Conservation (phyloP, 92 coral and sea anemone genomes). For the Epizoanthus ramosus region DNA sequence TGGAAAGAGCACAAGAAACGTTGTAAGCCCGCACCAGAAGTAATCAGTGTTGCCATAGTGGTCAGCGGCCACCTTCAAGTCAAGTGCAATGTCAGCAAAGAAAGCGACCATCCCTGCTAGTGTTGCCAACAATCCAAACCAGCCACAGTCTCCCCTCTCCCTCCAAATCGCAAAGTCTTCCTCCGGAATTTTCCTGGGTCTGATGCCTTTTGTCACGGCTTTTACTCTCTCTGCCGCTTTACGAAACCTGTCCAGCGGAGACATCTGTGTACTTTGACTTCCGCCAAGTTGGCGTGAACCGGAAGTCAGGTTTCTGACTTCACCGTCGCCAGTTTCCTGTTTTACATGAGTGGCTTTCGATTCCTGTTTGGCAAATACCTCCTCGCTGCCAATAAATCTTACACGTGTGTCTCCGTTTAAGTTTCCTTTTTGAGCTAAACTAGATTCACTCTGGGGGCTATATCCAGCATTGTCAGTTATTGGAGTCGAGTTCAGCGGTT, state of each 20-base stretch:
- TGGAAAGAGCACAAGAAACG: slow-evolving; percentile 66
- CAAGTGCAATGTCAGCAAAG: slow-evolving; percentile 79
- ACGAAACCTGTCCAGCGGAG: slow-evolving; percentile 69
- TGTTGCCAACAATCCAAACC: slow-evolving; percentile 65
- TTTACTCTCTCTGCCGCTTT: slow-evolving; percentile 59
- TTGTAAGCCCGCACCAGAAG: slow-evolving; percentile 78
- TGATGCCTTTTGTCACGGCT: slow-evolving; percentile 41
- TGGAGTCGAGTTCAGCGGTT: slow-evolving; percentile 12
- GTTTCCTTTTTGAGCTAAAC: background rate
- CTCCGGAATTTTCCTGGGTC: slow-evolving; percentile 58
- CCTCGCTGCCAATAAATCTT: slow-evolving; percentile 29
- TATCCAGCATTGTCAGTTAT: slow-evolving; percentile 8
- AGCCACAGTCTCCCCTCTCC: slow-evolving; percentile 73
- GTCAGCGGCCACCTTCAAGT: slow-evolving; percentile 83
- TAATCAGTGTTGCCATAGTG: slow-evolving; percentile 61
- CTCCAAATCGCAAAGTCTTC: slow-evolving; percentile 75
- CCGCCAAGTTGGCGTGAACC: background rate
- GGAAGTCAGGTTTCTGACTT: slow-evolving; percentile 14
- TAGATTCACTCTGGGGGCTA: background rate
- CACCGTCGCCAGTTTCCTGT: slow-evolving; percentile 31
- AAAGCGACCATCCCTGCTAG: slow-evolving; percentile 71
- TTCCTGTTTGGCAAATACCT: slow-evolving; percentile 19
- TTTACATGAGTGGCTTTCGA: slow-evolving; percentile 25
- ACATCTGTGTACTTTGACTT: slow-evolving; percentile 9
- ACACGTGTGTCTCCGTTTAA: background rate